A percentile compares a stretch with the other conserved stretches of the same genome.
phyloP scores from a whole-genome alignment of 1,140 invertebrate genomes.

The Bacillus rossius region DNA sequence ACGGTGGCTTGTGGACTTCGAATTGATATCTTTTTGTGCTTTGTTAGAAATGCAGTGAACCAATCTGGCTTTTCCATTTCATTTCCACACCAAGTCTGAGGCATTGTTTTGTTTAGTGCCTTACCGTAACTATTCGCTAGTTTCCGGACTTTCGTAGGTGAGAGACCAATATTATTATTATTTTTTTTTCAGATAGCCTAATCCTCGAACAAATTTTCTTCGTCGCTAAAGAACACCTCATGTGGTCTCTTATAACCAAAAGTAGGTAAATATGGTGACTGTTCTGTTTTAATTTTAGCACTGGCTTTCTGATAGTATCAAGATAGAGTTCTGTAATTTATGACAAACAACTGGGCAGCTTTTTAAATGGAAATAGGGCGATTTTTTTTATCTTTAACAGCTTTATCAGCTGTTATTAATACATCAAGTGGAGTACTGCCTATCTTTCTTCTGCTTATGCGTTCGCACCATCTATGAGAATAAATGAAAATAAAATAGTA shows the following conservation, averaged over 20 bases:
- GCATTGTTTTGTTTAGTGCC: slow-evolving; percentile 5
- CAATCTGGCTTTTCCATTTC: slow-evolving; percentile 36
- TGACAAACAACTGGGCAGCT: too few species aligned
- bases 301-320: too few species aligned
- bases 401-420: too few species aligned
- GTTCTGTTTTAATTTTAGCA: too few species aligned
- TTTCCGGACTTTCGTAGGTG: slow-evolving; percentile 22
- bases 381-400: too few species aligned
- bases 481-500: too few species aligned
- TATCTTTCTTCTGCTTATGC: too few species aligned
- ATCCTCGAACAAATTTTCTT: slow-evolving; percentile 3
- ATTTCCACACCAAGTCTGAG: slow-evolving; percentile 20
- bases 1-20: slow-evolving; percentile 39
- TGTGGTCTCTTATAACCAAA: not conserved
- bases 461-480: too few species aligned
- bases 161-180: slow-evolving; percentile 30
- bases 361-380: too few species aligned
- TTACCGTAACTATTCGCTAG: slow-evolving; percentile 19
- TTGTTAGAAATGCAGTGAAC: slow-evolving; percentile 38
- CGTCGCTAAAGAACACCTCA: slow-evolving; percentile 1
- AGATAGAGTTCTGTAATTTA: too few species aligned
- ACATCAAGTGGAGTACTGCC: too few species aligned
- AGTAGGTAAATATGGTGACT: not conserved
- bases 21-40: slow-evolving; percentile 34
- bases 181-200: slow-evolving; percentile 14